Conservation (phyloP, 2,797 vertebrate species). For the Helostoma temminkii region DNA sequence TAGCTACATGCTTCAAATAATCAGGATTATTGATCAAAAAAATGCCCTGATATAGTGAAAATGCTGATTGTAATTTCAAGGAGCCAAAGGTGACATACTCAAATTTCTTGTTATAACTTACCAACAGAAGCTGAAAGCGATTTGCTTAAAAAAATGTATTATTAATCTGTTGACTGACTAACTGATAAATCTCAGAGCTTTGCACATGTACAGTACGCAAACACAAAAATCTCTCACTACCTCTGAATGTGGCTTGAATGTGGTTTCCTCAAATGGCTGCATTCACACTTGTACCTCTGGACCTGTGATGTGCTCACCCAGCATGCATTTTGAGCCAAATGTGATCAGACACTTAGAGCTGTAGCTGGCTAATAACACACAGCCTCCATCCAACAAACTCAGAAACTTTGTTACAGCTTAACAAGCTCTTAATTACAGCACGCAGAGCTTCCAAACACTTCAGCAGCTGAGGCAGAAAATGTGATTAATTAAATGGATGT, state of each 20-base stretch:
- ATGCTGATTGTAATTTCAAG: not conserved
- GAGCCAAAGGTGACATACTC: not conserved
- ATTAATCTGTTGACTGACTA: too few species aligned
- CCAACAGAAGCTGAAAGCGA: not conserved
- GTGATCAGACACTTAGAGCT: slow-evolving; percentile 39
- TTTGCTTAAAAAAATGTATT: too few species aligned
- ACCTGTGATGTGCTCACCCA: slow-evolving; percentile 39
- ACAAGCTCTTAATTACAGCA: slow-evolving; percentile 76
- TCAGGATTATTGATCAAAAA: not conserved
- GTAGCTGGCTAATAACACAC: slow-evolving; percentile 62
- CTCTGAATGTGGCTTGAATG: not conserved
- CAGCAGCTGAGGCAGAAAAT: slow-evolving; percentile 74
- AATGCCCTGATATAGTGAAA: not conserved
- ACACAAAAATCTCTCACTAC: not conserved
- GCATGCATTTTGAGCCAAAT: slow-evolving; percentile 16
- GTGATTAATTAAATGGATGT: slow-evolving; percentile 75
- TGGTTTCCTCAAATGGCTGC: slow-evolving; percentile 1
- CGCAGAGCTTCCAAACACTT: slow-evolving; percentile 70
- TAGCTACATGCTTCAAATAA: not conserved
- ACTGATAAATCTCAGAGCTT: too few species aligned
- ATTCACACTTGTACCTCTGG: slow-evolving; percentile 19
- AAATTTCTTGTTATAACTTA: not conserved
- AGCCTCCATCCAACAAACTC: slow-evolving; percentile 57
- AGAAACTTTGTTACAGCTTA: slow-evolving; percentile 70
- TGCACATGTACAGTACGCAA: too few species aligned